These are phyloP conservation scores for Porites cylindrica DNA, from an alignment of 92 coral and sea anemone species.

Conservation along the genomic window DNA sequence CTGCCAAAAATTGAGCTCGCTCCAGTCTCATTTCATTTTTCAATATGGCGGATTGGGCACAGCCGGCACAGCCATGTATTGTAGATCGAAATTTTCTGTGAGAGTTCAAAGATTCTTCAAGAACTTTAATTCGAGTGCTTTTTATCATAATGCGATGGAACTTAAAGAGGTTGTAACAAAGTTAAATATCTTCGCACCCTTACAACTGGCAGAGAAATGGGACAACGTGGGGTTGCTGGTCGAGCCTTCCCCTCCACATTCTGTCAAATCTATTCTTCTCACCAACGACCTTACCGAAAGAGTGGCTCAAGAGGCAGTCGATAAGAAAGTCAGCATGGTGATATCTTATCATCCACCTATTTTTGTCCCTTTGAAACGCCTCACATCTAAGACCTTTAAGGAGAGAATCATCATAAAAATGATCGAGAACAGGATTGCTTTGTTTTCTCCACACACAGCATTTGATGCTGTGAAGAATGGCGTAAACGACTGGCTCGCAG, in stretches of 20 bases:
- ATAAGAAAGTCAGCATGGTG: conserved; percentile 77
- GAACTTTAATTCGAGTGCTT: neutral
- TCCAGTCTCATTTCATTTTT: conserved; percentile 10
- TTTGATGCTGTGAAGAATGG: conserved; percentile 98
- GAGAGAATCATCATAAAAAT: conserved; percentile 91
- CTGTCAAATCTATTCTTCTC: conserved; percentile 81
- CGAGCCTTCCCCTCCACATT: conserved; percentile 85
- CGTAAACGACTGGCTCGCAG: conserved; percentile 98
- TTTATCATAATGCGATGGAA: conserved; percentile 69
- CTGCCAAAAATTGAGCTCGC: conserved; percentile 11
- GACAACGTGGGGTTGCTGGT: conserved; percentile 98
- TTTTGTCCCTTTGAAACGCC: conserved; percentile 87
- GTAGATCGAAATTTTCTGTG: neutral
- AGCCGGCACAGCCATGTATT: conserved; percentile 12
- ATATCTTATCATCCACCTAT: conserved; percentile 98
- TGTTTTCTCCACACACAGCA: conserved; percentile 97
- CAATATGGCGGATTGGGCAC: conserved; percentile 10
- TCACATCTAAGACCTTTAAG: conserved; percentile 82
- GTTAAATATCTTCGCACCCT: conserved; percentile 86
- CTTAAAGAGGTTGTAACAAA: conserved; percentile 76
- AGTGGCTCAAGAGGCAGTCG: conserved; percentile 91
- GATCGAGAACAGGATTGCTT: conserved; percentile 88
- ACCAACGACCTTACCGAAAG: conserved; percentile 94
- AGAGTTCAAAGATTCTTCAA: neutral
- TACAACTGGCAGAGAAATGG: conserved; percentile 93